A percentile compares a stretch with the other conserved stretches of the same genome.
Evolutionary conservation across 2,797 vertebrate genomes (phyloP).

Genomic region (Rhinatrema bivittatum): DNA sequence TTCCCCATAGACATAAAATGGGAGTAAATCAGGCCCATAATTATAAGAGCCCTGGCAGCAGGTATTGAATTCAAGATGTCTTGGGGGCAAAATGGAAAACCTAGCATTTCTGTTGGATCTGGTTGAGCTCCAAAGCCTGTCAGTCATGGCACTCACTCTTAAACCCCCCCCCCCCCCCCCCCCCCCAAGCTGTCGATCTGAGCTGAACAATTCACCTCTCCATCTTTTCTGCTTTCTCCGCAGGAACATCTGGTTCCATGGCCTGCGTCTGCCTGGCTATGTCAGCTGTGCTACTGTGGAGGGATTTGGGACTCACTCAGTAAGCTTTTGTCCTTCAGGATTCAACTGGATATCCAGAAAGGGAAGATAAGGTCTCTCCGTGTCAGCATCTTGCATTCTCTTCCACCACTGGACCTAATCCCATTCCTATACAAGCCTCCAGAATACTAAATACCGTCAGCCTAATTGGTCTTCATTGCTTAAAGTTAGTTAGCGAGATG

Average conservation of each 20-base stretch:
- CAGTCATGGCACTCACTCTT: slow-evolving; percentile 32
- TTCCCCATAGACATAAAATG: too few relatives aligned
- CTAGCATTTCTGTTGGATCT: slow-evolving; percentile 51
- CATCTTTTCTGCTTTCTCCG: slow-evolving; percentile 26
- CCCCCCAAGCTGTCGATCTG: slow-evolving; percentile 20
- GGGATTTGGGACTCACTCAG: slow-evolving; percentile 7
- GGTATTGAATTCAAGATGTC: slow-evolving; percentile 33
- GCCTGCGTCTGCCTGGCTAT: slow-evolving; percentile 23
- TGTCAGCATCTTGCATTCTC: too few relatives aligned
- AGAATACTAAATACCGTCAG: too few relatives aligned
- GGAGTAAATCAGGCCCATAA: too few relatives aligned
- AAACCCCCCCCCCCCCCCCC: too few relatives aligned
- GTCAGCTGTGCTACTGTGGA: slow-evolving; percentile 7
- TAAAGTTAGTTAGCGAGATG: too few relatives aligned
- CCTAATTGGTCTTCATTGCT: too few relatives aligned
- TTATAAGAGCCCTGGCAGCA: too few relatives aligned
- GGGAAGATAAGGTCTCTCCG: too few relatives aligned
- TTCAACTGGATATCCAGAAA: too few relatives aligned
- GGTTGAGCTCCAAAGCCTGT: slow-evolving; percentile 26
- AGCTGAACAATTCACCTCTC: slow-evolving; percentile 39
- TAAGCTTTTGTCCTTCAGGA: neutral
- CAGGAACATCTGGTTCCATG: slow-evolving; percentile 39
- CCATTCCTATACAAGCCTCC: too few relatives aligned
- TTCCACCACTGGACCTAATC: too few relatives aligned
- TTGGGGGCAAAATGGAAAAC: slow-evolving; percentile 44